phyloP scores from a whole-genome alignment of 2,888 invertebrate species.

The Drosophila greeni region DNA sequence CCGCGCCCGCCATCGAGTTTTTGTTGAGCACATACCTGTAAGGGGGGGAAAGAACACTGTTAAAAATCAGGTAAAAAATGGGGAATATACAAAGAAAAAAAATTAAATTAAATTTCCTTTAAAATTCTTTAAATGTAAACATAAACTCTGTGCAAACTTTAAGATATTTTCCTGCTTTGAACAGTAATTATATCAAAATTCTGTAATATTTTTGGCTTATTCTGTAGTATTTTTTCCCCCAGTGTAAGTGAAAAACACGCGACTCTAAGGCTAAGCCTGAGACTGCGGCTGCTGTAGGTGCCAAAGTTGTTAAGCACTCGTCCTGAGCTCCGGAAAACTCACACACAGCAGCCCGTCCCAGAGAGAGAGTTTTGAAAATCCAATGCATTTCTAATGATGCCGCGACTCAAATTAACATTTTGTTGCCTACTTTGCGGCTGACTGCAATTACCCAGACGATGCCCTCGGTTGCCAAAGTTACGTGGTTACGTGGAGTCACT shows the following conservation, averaged over 20 bases:
- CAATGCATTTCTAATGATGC: constrained; percentile 59
- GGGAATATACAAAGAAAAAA: too few relatives aligned
- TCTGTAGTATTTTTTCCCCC: too few relatives aligned
- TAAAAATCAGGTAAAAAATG: too few relatives aligned
- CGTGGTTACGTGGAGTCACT: neutral
- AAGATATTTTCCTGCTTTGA: too few relatives aligned
- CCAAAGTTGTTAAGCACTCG: constrained; percentile 32
- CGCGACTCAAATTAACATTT: constrained; percentile 43
- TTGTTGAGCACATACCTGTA: constrained; percentile 62
- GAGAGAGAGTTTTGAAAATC: constrained; percentile 43
- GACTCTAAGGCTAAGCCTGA: neutral
- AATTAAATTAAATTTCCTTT: too few relatives aligned
- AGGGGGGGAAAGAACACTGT: constrained; percentile 1
- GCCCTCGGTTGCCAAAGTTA: neutral
- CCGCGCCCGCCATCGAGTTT: constrained; percentile 44
- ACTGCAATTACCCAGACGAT: constrained; percentile 34
- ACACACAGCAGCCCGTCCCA: too few relatives aligned
- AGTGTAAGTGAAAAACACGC: neutral
- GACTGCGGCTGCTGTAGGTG: constrained; percentile 2
- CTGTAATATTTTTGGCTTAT: too few relatives aligned
- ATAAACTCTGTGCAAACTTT: too few relatives aligned
- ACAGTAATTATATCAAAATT: too few relatives aligned
- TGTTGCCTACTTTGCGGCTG: constrained; percentile 50
- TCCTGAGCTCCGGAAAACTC: constrained; percentile 4
- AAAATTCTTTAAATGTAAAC: neutral